Percentiles rank a stretch among this genome's conserved stretches.
Conservation (phyloP, 2,797 vertebrate genomes). For the Xiphophorus birchmanni region DNA sequence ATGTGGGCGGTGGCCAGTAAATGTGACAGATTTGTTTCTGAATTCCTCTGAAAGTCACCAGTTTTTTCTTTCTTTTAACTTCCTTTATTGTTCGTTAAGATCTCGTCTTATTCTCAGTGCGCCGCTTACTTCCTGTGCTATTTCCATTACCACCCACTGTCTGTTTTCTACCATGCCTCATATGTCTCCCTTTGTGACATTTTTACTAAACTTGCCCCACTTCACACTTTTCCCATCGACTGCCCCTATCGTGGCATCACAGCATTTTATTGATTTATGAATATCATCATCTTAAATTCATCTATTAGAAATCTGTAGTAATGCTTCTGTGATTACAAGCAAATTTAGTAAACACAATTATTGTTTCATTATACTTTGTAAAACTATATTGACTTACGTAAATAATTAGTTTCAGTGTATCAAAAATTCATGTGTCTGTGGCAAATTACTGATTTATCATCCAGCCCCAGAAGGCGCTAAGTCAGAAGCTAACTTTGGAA, state of each 20-base stretch:
- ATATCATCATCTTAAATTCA: not conserved
- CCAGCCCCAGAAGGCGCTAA: too few species aligned
- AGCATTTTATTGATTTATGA: not conserved
- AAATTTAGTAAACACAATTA: not conserved
- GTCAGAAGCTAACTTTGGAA: too few species aligned
- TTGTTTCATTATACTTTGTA: not conserved
- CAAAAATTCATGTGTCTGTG: not conserved
- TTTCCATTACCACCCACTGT: constrained; percentile 45
- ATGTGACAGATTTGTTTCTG: not conserved
- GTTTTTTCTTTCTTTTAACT: not conserved
- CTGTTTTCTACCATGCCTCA: constrained; percentile 23
- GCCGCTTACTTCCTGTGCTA: constrained; percentile 42
- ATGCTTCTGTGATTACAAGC: not conserved
- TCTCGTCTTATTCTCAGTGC: constrained; percentile 20
- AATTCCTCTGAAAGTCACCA: constrained; percentile 11
- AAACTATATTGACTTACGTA: not conserved
- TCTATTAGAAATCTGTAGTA: not conserved
- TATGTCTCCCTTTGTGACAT: constrained; percentile 3
- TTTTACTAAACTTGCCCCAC: not conserved
- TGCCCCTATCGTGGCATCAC: not conserved
- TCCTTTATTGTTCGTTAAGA: constrained; percentile 9
- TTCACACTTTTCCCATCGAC: not conserved
- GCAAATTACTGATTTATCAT: too few species aligned
- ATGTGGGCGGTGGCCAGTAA: not conserved
- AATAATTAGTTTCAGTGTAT: not conserved